Evolutionary conservation across 2,888 invertebrate species (phyloP), one percentile per base, ranked within the genome.

Genomic region (Hydropsyche betteni): DNA sequence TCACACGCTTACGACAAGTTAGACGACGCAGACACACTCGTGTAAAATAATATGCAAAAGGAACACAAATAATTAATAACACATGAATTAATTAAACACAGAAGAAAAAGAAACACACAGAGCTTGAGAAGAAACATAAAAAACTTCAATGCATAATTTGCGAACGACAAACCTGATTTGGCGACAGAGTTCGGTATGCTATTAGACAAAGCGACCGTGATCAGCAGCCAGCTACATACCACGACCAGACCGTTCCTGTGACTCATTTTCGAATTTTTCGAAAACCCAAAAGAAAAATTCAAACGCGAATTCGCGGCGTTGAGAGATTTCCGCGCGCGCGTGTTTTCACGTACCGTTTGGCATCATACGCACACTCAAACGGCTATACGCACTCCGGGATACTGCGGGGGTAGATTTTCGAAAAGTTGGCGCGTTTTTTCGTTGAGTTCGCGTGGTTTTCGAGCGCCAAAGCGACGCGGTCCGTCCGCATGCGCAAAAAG

Each of bases 401-500:
- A 44, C 10, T 44, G 1, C 44, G 4, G 44, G 44, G 44, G 3
- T 44, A 10, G 44, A 8, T 44, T 44, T 44, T 6, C 1, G 44
- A 44, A 44, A 44, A 8, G 12, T 64, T 69, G 50, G 51, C 69
- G 34, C 33, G 53, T 69, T 12, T 50, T 69, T 69, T 50, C 10
- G 44, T 2, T 8, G 3, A 10, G 6, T 44, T 10, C 14, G 24
- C n/a, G 5, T 6, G 8, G 33, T 33, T 24, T 24, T 33, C 58
- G 58, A 33, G 8, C 7, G 5, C 8, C 16, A 16, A 24, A 16
- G 58, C 6, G 58, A 71, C 71, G 71, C 14, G 52, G 34, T 34
- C 71, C 78, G 76, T 76, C 76, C 78, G 76, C 76, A 76, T 76
- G 78, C 78, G 78, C 75, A 76, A 73, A 78, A 75, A 72, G 78